Percentiles rank a stretch among this genome's conserved stretches.
These are phyloP conservation scores for Caenorhabditis becei DNA, from an alignment of 2,888 invertebrate genomes.

Conservation along the genomic window DNA sequence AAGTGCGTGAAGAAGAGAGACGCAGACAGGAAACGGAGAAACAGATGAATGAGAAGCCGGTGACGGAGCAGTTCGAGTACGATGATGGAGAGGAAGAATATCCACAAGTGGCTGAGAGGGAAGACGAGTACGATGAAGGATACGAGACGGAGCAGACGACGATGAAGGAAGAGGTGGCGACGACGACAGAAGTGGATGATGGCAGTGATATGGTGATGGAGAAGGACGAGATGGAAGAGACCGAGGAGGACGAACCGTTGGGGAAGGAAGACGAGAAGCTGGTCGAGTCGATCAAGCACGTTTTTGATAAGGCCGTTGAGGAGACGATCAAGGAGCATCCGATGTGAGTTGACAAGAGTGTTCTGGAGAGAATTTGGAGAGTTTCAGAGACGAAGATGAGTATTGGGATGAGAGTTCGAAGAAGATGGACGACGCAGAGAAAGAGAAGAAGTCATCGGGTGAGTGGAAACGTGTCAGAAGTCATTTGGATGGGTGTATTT, in stretches of 20 bases:
- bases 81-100: constrained; percentile 49
- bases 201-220: constrained; percentile 31
- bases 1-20: constrained; percentile 50
- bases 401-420: constrained; percentile 66
- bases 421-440: constrained; percentile 42
- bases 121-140: constrained; percentile 57
- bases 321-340: constrained; percentile 55
- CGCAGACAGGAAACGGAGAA: constrained; percentile 48
- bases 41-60: constrained; percentile 18
- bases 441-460: constrained; percentile 24
- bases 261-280: constrained; percentile 34
- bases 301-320: constrained; percentile 55
- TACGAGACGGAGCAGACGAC: constrained; percentile 12
- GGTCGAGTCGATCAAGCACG: constrained; percentile 47
- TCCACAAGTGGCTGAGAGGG: constrained; percentile 48
- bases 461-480: neutral
- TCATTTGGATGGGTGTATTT: too few relatives aligned
- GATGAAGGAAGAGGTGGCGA: neutral
- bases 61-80: constrained; percentile 57
- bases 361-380: neutral
- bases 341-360: constrained; percentile 36
- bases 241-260: constrained; percentile 29
- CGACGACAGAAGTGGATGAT: neutral
- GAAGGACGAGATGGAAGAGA: constrained; percentile 23
- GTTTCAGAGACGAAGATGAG: constrained; percentile 52